Evolutionary conservation across 2,797 vertebrate species (phyloP).

Genomic region (Netta rufina): DNA sequence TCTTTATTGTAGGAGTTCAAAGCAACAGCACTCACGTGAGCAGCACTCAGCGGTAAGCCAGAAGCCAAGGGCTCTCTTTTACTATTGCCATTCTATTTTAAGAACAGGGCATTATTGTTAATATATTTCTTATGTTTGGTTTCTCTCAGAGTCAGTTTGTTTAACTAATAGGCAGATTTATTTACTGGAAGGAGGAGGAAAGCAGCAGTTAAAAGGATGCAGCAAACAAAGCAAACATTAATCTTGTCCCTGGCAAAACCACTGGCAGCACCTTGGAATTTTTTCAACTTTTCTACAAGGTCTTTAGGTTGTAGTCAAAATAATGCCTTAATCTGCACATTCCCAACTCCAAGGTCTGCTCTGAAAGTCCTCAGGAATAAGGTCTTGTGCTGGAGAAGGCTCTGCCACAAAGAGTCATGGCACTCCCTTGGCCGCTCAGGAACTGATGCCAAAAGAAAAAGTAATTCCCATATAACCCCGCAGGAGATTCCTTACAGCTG

Average conservation of each 20-base stretch:
- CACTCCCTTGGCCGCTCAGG: not conserved
- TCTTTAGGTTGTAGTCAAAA: constrained; percentile 53
- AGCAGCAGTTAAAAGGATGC: constrained; percentile 56
- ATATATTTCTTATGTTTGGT: constrained; percentile 22
- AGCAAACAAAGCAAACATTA: constrained; percentile 41
- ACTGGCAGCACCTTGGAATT: constrained; percentile 46
- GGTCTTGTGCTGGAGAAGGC: not conserved
- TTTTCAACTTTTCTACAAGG: constrained; percentile 60
- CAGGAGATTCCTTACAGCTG: not conserved
- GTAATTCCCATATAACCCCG: not conserved
- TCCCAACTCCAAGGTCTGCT: constrained; percentile 8
- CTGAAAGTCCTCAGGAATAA: not conserved
- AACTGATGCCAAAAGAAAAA: not conserved
- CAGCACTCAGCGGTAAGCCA: not conserved
- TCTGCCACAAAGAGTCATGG: not conserved
- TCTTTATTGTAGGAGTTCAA: not conserved
- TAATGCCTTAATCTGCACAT: constrained; percentile 41
- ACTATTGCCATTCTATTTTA: constrained; percentile 37
- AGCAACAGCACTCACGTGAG: not conserved
- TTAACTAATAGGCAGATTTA: constrained; percentile 61
- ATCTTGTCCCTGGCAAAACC: constrained; percentile 41
- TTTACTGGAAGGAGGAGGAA: constrained; percentile 50
- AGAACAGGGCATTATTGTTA: constrained; percentile 38
- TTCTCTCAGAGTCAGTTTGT: constrained; percentile 57
- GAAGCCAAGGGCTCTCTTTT: not conserved